Percentiles rank a stretch among this genome's conserved stretches.
Evolutionary conservation across 2,797 vertebrate genomes (phyloP).

Genomic region (Pseudomugil tenellus): DNA sequence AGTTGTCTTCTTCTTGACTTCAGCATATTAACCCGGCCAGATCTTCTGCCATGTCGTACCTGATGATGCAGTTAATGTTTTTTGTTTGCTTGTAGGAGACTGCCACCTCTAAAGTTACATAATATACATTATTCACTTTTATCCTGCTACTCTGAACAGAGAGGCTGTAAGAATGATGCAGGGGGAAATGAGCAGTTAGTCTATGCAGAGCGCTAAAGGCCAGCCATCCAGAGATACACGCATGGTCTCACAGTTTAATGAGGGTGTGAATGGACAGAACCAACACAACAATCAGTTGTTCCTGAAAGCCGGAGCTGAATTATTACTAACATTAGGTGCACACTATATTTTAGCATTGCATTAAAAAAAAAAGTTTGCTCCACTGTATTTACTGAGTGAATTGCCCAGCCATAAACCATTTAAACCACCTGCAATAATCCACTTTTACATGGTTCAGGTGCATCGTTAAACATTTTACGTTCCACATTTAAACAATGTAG

Average conservation of each 20-base stretch:
- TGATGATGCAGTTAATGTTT: constrained; percentile 18
- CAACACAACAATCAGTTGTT: constrained; percentile 31
- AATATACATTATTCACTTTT: constrained; percentile 68
- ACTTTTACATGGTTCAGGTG: constrained; percentile 18
- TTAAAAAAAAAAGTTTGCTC: constrained; percentile 27
- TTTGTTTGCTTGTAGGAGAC: constrained; percentile 32
- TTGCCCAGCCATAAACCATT: constrained; percentile 12
- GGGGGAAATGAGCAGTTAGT: constrained; percentile 63
- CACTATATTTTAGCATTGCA: constrained; percentile 39
- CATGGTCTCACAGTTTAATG: constrained; percentile 69
- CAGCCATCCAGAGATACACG: constrained; percentile 48
- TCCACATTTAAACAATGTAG: neutral
- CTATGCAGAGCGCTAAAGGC: constrained; percentile 59
- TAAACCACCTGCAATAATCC: constrained; percentile 38
- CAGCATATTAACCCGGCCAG: neutral
- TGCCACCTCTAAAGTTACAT: constrained; percentile 67
- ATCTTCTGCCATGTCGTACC: constrained; percentile 4
- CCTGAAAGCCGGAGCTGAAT: constrained; percentile 21
- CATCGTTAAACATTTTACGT: constrained; percentile 38
- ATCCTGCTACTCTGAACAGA: constrained; percentile 52
- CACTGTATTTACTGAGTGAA: constrained; percentile 35
- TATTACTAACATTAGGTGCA: constrained; percentile 36
- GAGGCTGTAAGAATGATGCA: constrained; percentile 59
- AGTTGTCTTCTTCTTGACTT: neutral
- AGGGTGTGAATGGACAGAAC: constrained; percentile 62